Base-by-base conservation (phyloP, 2,797 vertebrate species). In the Leptodactylus fallax region DNA sequence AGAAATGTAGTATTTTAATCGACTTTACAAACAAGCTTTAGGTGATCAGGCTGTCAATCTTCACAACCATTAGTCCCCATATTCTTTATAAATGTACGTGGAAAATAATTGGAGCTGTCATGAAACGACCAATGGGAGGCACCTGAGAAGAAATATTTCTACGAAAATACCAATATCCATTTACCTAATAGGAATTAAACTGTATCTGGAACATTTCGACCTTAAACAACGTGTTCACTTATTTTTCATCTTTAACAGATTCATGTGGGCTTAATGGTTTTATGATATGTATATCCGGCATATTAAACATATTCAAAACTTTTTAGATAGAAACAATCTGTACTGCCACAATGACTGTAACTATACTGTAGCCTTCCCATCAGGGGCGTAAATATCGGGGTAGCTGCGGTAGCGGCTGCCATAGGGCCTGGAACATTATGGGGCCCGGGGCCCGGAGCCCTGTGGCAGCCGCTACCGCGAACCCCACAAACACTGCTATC, bases 21-120 rank as follows among this genome's bases (percentile, higher is more conserved):
- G 10, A 51, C 47, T 76, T 51, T n/a, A 51, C 47, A 74, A 74
- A 47, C 45, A 49, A 76, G 72, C 47, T 21, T 76, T 47, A 51
- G 72, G 11, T 12, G 45, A 76, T 76, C 21, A 51, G 45, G 19
- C 72, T 76, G 72, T 76, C 72, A 76, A n/a, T 76, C 72, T 47
- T 51, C 72, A 51, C 72, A 12, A 49, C 72, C 72, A 76, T 76
- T 76, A 76, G 72, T 49, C 7, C 16, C 17, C 19, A 36, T 12
- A 51, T 76, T 51, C 47, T 23, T 51, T 51, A 21, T 21, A 51
- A 27, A 76, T 11, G 9, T 51, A 49, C 11, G 8, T 10, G 36
- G 36, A 72, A 72, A 49, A 76, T 76, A 76, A 76, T 76, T 76
- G 72, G 47, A 10, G 6, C 19, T 10, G 47, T 76, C 72, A n/a